phyloP scores from a whole-genome alignment of 2,797 vertebrate species.

The Rhynchonycteris naso region DNA sequence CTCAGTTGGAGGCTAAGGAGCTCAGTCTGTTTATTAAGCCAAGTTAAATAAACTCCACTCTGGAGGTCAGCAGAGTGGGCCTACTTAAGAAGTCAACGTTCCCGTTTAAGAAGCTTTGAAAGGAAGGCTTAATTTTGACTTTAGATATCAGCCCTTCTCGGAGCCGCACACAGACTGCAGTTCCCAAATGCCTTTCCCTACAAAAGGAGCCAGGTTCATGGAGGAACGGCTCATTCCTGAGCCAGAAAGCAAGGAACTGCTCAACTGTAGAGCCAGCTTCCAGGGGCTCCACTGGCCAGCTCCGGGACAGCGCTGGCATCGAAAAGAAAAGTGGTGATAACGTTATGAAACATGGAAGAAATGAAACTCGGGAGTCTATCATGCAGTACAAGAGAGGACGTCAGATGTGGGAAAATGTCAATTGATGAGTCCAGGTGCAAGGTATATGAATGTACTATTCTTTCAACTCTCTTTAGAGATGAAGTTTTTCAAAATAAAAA shows the following conservation, averaged over 20 bases:
- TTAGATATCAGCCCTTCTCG: neutral
- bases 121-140: neutral
- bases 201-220: neutral
- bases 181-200: neutral
- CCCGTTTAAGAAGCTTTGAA: neutral
- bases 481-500: neutral
- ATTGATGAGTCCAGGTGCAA: neutral
- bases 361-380: neutral
- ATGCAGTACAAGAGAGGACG: neutral
- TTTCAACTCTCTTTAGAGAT: neutral
- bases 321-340: neutral
- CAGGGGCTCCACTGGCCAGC: neutral
- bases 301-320: neutral
- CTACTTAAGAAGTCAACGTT: neutral
- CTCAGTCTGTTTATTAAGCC: neutral
- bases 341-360: neutral
- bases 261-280: neutral
- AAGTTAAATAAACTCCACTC: neutral
- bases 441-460: neutral
- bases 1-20: neutral
- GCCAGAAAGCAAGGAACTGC: neutral
- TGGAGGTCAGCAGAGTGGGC: neutral
- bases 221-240: neutral
- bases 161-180: neutral
- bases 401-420: neutral